A percentile compares a stretch with the other conserved stretches of the same genome.
Conservation (phyloP, 2,888 invertebrate species). For the Ormyrus pomaceus region DNA sequence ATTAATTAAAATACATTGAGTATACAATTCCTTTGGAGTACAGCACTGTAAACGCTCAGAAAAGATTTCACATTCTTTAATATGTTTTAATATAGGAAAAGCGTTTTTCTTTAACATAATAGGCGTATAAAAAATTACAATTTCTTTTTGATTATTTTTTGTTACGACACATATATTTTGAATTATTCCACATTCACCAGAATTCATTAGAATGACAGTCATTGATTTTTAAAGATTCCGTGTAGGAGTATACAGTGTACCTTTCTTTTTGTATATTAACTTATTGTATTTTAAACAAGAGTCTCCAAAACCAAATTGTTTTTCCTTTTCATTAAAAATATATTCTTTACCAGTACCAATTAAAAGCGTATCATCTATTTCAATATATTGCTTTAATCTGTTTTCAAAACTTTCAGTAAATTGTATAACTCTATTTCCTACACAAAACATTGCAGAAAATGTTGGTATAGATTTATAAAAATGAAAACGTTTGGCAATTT, state of each 20-base stretch:
- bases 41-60: not conserved
- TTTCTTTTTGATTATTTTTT: not conserved
- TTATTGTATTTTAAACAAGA: not conserved
- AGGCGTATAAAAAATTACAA: not conserved
- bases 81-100: not conserved
- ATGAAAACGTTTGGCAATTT: not conserved
- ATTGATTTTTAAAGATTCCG: conserved; percentile 1
- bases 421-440: conserved; percentile 1
- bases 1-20: not conserved
- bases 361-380: not conserved
- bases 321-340: not conserved
- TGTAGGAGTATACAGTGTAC: not conserved
- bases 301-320: conserved; percentile 6
- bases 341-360: no score
- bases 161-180: not conserved
- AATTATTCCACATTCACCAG: not conserved
- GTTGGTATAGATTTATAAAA: not conserved
- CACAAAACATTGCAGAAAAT: not conserved
- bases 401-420: not conserved
- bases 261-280: conserved; percentile 14
- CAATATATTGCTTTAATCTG: not conserved
- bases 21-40: not conserved
- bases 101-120: not conserved
- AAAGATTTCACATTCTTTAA: not conserved
- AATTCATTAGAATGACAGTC: not conserved